These are phyloP conservation scores for Chlorocebus sabaeus DNA, from an alignment of 2,113 vertebrate genomes.

Conservation along the genomic window DNA sequence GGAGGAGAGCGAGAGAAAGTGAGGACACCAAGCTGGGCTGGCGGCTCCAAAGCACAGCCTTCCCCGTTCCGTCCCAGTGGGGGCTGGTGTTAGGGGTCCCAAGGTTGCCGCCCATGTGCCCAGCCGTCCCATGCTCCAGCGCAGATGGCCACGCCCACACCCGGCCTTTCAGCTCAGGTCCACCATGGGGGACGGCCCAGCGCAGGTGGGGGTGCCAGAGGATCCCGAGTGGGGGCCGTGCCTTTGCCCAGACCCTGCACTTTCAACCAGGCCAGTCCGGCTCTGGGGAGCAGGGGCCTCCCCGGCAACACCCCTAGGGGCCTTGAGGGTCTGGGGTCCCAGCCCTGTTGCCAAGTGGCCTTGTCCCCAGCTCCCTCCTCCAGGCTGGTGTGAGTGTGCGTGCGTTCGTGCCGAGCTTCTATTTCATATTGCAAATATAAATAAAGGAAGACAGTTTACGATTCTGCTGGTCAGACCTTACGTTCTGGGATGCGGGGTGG, in stretches of 20 bases:
- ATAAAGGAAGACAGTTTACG: conserved; percentile 63
- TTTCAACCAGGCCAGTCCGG: background rate
- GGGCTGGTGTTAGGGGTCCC: background rate
- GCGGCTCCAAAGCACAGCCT: background rate
- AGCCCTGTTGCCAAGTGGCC: conserved; percentile 73
- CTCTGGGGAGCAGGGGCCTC: background rate
- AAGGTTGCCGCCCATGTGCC: background rate
- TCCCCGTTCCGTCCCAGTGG: background rate
- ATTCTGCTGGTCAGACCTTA: background rate
- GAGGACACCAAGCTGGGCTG: background rate
- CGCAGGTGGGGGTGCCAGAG: background rate
- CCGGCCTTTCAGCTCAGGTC: conserved; percentile 59
- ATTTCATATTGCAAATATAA: conserved; percentile 64
- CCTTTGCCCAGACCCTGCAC: conserved; percentile 53
- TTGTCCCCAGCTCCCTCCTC: conserved; percentile 67
- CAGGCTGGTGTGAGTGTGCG: conserved; percentile 45
- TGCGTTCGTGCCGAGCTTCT: conserved; percentile 56
- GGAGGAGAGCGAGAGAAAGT: background rate
- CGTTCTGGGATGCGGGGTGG: background rate
- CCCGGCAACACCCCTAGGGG: background rate
- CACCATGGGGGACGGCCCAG: background rate
- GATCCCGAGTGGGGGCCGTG: background rate
- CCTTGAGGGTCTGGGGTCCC: conserved; percentile 22
- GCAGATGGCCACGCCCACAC: background rate
- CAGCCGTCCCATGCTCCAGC: background rate